Base-by-base conservation (phyloP, 2,888 invertebrate genomes). In the Priocnemis perturbator region DNA sequence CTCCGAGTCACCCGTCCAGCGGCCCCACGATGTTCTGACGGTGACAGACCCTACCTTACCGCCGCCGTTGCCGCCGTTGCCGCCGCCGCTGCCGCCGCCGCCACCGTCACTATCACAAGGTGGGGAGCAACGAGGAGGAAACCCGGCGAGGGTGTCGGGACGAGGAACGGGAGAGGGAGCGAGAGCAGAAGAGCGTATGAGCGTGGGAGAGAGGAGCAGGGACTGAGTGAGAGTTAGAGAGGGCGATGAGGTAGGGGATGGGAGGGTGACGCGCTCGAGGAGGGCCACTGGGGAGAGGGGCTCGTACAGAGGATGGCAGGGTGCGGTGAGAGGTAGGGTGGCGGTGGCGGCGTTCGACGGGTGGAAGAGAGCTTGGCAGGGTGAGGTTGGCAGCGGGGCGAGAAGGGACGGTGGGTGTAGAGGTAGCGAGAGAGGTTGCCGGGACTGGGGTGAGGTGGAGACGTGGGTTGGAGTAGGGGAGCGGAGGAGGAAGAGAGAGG, bases 371-470 rank as follows among this genome's bases (percentile, higher is more conserved):
- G 44, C 83, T 58, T 64, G 66, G 45, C 59, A 60, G 71, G n/a
- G 86, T 85, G 89, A 89, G 90, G 90, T 90, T 89, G 74, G 90
- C 90, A 85, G 90, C 89, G 87, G 85, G 85, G 85, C 88, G 89
- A 89, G 89, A 89, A 87, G 87, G 87, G 89, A 84, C 87, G 86
- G 85, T 81, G 83, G 85, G 85, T 87, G 83, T 84, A 84, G 76
- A 82, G 82, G 37, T 37, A 37, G 37, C 37, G 37, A 37, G 37
- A 37, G 37, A 83, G 83, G 73, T 71, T 69, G 72, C 78, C 73
- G 74, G 71, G 66, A 76, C 85, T 87, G 87, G 88, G 88, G 76
- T 72, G 79, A 79, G 73, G 74, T 67, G 71, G 74, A 67, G 74
- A 74, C 30, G 45, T 45, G 59, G 37, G 1, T 48, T n/a, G 23